Base-by-base conservation (phyloP, 2,797 vertebrate species). In the Sebastes kiyomatsui region DNA sequence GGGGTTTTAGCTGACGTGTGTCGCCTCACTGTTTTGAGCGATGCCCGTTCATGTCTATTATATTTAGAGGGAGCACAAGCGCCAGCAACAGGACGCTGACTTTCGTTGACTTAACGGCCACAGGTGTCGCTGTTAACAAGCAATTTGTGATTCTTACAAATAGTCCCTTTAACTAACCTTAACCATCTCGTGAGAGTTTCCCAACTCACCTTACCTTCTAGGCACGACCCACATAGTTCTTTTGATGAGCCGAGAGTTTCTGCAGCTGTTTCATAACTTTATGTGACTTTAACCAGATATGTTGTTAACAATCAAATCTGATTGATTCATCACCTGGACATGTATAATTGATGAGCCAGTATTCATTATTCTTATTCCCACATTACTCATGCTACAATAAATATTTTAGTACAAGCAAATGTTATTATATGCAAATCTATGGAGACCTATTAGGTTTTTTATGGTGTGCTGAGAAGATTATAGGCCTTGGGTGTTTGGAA, bases 351-450 rank as follows among this genome's bases (percentile, higher is more conserved):
- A 69, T 77, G 54, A 78, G 64, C 22, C 38, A 55, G n/a, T 49
- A 25, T 69, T 65, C 32, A 68, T 75, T 82, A 68, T 65, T 75
- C 6, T 55, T 81, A 66, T 65, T 79, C 49, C 76, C 77, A 67
- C 72, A 74, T 82, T 66, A 70, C 59, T 81, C 22, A 33, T 18
- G 33, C 64, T 30, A 58, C 33, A 67, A 80, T 82, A 80, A 86
- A 67, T 68, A 76, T 78, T 72, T 83, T 22, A 80, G 82, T 77
- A 7, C 33, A 77, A 79, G 66, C 33, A 87, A 83, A 81, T 85
- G 56, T 72, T 79, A 77, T 81, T 79, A 67, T 79, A 81, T 80
- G 69, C 64, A 83, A 79, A 84, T 80, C 82, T 80, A 18, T 67
- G 52, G 80, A 75, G 75, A 64, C 62, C 73, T 75, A 55, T 84